Evolutionary conservation across 2,888 invertebrate genomes (phyloP), one percentile per base, ranked within the genome.

Genomic region (Palloptera scutellata): DNA sequence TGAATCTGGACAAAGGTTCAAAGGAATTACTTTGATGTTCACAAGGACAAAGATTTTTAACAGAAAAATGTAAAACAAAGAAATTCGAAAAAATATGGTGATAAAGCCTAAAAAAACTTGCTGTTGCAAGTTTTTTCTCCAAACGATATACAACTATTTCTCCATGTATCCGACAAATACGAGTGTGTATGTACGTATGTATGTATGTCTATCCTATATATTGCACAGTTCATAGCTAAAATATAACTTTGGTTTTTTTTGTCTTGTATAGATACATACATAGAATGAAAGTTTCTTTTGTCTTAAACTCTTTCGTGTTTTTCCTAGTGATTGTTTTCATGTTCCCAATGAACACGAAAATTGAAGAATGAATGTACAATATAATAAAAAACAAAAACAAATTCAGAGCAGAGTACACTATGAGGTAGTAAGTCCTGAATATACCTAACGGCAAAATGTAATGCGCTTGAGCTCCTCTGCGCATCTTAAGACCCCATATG

Each of bases 1-100:
- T 69, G 64, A 70, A 70, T 72, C 65, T 73, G 70, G 70, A 73
- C 73, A 72, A 73, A 73, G 73, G 72, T 72, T 73, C 72, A 73
- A 73, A 73, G 70, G 65, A 70, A 71, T 72, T 68, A 63, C 73
- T 73, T 73, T 73, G 73, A 72, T 70, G 72, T 72, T 68, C 64
- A 67, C 68, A 73, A 72, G 67, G 71, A 73, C 70, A 73, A 73
- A 68, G 67, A 67, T 73, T 63, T 67, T 70, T 17, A 53, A 62
- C 64, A 62, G 65, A 68, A 68, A 30, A 66, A 51, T 30, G 30
- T 59, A 70, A 68, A 52, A 52, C 43, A 64, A 67, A 64, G 61
- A 65, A 61, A 68, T 60, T 66, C 51, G 19, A 68, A 64, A 65
- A 70, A 69, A 69, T 66, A 64, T 61, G 64, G 58, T 59, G 58